Evolutionary conservation across 2,888 invertebrate species (phyloP).

Genomic region (Calameuta idolon): DNA sequence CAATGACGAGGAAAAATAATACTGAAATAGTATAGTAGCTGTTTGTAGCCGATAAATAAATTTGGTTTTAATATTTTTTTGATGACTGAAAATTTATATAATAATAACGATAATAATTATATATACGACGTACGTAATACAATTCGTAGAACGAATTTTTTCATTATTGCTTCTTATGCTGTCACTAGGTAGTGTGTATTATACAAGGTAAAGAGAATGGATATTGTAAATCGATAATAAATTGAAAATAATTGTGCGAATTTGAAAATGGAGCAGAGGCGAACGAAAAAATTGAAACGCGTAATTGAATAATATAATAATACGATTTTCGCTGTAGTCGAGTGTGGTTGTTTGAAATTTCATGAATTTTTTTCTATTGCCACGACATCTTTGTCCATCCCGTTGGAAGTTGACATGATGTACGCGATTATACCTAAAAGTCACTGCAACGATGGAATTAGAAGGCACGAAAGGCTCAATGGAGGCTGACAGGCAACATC

Average conservation of each 20-base stretch:
- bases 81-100: constrained; percentile 61
- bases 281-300: constrained; percentile 1
- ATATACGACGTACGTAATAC: constrained; percentile 15
- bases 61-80: constrained; percentile 58
- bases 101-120: constrained; percentile 47
- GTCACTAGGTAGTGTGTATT: constrained; percentile 57
- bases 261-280: background rate
- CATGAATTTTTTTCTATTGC: background rate
- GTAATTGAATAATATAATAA: background rate
- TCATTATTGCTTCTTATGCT: constrained; percentile 62
- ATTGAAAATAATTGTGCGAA: constrained; percentile 21
- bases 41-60: constrained; percentile 44
- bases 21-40: constrained; percentile 33
- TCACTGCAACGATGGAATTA: background rate
- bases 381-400: background rate
- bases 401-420: background rate
- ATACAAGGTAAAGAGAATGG: constrained; percentile 45
- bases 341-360: background rate
- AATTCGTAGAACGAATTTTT: constrained; percentile 62
- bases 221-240: constrained; percentile 58
- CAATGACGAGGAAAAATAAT: constrained; percentile 22
- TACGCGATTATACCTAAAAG: background rate
- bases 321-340: background rate
- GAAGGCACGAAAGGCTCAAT: background rate
- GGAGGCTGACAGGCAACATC: background rate